These are phyloP conservation scores for Paragorgia papillata DNA, from an alignment of 92 coral and sea anemone genomes.

Conservation along the genomic window DNA sequence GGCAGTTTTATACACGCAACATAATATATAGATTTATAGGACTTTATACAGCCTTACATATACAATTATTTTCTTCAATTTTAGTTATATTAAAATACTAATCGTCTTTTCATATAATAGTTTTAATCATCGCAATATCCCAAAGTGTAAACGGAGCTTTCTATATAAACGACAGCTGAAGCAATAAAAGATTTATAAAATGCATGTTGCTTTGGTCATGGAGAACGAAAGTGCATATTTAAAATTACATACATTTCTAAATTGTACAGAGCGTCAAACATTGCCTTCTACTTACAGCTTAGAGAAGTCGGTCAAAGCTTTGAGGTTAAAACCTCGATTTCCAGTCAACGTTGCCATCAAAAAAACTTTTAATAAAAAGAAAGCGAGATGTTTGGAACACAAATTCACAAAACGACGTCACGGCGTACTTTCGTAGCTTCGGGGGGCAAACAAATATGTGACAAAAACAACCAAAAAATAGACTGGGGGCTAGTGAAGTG, in stretches of 20 bases:
- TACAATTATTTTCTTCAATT: no score
- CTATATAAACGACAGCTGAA: neutral
- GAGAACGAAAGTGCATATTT: no score
- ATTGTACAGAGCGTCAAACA: no score
- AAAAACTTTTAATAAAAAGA: neutral
- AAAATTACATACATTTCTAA: no score
- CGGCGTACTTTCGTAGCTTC: neutral
- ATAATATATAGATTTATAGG: no score
- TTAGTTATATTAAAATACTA: no score
- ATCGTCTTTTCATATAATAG: no score
- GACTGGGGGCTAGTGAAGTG: conserved; percentile 23
- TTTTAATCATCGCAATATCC: neutral
- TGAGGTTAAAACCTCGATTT: conserved; percentile 77
- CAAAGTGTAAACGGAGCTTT: conserved; percentile 3
- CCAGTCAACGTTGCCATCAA: conserved; percentile 77
- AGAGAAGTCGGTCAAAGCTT: conserved; percentile 89
- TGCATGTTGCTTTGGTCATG: neutral
- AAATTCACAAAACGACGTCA: neutral
- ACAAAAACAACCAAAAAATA: neutral
- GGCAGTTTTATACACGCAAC: no score
- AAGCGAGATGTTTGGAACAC: neutral
- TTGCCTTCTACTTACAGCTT: conserved; percentile 83
- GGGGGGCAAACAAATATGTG: neutral
- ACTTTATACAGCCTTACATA: no score
- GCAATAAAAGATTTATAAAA: neutral